Base-by-base conservation (phyloP, 2,888 invertebrate genomes). In the Plutella xylostella region DNA sequence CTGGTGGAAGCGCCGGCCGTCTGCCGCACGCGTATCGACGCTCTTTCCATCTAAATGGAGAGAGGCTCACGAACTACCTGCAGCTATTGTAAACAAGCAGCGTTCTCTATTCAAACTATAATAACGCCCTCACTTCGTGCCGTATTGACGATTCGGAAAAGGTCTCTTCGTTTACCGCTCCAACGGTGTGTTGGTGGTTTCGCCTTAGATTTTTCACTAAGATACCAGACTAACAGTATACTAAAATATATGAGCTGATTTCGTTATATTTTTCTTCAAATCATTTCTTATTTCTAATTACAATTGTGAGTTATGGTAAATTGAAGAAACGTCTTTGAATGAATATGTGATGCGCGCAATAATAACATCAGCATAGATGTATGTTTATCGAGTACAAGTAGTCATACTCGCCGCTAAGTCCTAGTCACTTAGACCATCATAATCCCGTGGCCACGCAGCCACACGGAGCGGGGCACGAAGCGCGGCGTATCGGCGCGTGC, bases 31-130 rank as follows among this genome's bases (percentile, higher is more conserved):
- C 67, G 68, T 72, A 76, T 76, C 72, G 70, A 70, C 68, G 71
- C 68, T 65, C 64, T 72, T 69, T 67, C 67, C 71, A 75, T 77
- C 76, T 77, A 74, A 76, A 77, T 75, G 67, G 72, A 73, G 75
- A 73, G 68, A 64, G 65, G 68, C 68, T 76, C 78, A 77, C 75
- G 75, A 76, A 73, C 68, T 73, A 77, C 79, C 74, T 72, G 72
- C 72, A 75, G 77, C 74, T 69, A 77, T 78, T 75, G 73, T 77
- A 77, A 78, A 77, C 75, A 79, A 78, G 73, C 70, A 68, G 64
- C 67, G 68, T 72, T 74, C 68, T 71, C 69, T 76, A 77, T 78
- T 78, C 73, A 73, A 73, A 75, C 68, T 72, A 73, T 75, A 67
- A 72, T 72, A 61, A 72, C 71, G 71, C 71, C 68, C 67, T 73